Conservation (phyloP, 2,888 invertebrate genomes). For the Heliconius sara region DNA sequence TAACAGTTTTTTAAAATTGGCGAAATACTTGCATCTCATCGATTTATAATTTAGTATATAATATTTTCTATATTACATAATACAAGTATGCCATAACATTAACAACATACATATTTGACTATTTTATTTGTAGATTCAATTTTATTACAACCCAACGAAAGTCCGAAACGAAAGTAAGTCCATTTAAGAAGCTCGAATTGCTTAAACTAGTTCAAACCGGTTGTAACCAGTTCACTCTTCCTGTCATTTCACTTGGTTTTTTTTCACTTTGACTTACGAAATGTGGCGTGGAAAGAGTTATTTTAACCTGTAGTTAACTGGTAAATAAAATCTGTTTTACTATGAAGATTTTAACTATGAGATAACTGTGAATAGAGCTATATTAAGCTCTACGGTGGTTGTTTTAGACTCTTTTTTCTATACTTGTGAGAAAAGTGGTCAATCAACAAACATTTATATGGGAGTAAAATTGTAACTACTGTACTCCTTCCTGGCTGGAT, state of each 20-base stretch:
- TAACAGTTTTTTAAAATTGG: not conserved
- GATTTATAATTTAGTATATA: not conserved
- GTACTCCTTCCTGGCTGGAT: constrained; percentile 30
- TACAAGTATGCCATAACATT: not conserved
- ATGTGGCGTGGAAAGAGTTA: not conserved
- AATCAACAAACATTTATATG: not conserved
- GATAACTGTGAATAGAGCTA: not conserved
- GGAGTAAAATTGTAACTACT: constrained; percentile 16
- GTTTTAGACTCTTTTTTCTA: not conserved
- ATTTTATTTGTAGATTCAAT: not conserved
- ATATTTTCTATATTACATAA: constrained; percentile 3
- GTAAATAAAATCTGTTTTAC: constrained; percentile 18
- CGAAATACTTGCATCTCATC: not conserved
- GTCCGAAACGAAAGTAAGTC: constrained; percentile 48
- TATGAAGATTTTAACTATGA: not conserved
- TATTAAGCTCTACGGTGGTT: not conserved
- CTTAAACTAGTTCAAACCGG: constrained; percentile 57
- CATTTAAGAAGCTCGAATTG: constrained; percentile 48
- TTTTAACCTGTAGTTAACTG: not conserved
- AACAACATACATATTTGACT: not conserved
- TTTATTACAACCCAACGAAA: constrained; percentile 29
- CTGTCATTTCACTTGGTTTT: constrained; percentile 66
- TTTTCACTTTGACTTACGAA: constrained; percentile 5
- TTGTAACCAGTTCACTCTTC: constrained; percentile 60
- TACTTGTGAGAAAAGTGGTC: not conserved